These are phyloP conservation scores for Drosophila kambysellisi DNA, from an alignment of 2,888 invertebrate genomes.

Conservation along the genomic window DNA sequence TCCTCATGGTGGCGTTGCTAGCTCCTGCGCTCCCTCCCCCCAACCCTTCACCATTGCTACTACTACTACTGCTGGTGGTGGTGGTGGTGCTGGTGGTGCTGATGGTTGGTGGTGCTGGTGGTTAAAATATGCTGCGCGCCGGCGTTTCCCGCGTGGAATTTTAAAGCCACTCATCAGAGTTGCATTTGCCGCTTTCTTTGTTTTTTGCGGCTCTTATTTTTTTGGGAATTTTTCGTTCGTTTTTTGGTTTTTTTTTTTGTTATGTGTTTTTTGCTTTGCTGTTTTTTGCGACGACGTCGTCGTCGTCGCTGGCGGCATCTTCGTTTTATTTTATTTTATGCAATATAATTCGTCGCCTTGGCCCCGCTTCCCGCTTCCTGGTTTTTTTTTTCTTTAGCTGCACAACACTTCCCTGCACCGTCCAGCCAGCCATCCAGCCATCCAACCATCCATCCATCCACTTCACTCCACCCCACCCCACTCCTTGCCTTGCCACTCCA, in stretches of 20 bases:
- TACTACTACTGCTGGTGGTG: not conserved
- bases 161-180: conserved; percentile 73
- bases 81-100: conserved; percentile 14
- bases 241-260: conserved; percentile 19
- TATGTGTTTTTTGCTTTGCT: conserved; percentile 20
- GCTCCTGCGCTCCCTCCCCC: not conserved
- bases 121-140: conserved; percentile 70
- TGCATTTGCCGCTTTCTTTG: conserved; percentile 71
- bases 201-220: conserved; percentile 27
- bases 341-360: conserved; percentile 69
- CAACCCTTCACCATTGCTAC: not conserved
- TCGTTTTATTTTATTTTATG: conserved; percentile 74
- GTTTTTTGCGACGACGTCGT: conserved; percentile 31
- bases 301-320: conserved; percentile 56
- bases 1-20: conserved; percentile 64
- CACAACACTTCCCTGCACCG: not conserved
- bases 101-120: conserved; percentile 50
- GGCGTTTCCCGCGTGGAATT: conserved; percentile 70
- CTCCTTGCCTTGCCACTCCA: not conserved
- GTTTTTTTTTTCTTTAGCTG: not conserved
- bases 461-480: not conserved
- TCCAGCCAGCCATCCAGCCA: not conserved
- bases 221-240: conserved; percentile 9
- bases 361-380: conserved; percentile 12
- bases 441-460: conserved; percentile 5